A percentile compares a stretch with the other conserved stretches of the same genome.
These are phyloP conservation scores for Cephus rjabovi DNA, from an alignment of 2,888 invertebrate genomes.

Conservation along the genomic window DNA sequence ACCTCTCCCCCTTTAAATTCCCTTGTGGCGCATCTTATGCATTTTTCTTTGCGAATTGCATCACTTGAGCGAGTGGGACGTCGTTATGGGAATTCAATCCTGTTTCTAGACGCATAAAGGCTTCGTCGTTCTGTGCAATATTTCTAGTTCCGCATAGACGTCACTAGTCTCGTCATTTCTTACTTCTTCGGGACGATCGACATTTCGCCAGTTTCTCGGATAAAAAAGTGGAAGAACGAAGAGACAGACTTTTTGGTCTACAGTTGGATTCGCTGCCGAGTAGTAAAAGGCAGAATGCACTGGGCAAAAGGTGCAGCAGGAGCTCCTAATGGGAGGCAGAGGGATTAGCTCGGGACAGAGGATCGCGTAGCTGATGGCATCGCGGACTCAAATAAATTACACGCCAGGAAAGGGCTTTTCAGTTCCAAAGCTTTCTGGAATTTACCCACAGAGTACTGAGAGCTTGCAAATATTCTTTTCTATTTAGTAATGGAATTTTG, in stretches of 20 bases:
- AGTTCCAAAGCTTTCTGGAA: not conserved
- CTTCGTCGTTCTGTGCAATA: too few relatives aligned
- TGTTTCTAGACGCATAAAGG: too few relatives aligned
- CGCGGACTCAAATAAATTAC: not conserved
- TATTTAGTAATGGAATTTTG: too few relatives aligned
- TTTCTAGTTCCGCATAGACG: not conserved
- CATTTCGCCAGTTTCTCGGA: not conserved
- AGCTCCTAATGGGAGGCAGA: not conserved
- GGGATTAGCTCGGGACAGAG: not conserved
- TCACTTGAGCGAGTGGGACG: too few relatives aligned
- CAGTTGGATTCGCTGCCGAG: not conserved
- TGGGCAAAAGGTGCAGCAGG: not conserved
- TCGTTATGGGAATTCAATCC: too few relatives aligned
- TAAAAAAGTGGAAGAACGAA: not conserved
- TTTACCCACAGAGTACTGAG: not conserved
- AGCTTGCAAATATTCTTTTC: too few relatives aligned
- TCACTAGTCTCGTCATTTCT: not conserved
- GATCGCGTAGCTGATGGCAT: not conserved
- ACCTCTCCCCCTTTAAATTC: too few relatives aligned
- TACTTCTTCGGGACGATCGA: not conserved
- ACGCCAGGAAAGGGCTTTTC: not conserved
- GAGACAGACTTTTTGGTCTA: too few relatives aligned
- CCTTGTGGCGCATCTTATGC: too few relatives aligned
- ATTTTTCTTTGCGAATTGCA: too few relatives aligned
- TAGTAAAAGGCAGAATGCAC: not conserved